Evolutionary conservation across 2,797 vertebrate species (phyloP).

Genomic region (Falco berigora): DNA sequence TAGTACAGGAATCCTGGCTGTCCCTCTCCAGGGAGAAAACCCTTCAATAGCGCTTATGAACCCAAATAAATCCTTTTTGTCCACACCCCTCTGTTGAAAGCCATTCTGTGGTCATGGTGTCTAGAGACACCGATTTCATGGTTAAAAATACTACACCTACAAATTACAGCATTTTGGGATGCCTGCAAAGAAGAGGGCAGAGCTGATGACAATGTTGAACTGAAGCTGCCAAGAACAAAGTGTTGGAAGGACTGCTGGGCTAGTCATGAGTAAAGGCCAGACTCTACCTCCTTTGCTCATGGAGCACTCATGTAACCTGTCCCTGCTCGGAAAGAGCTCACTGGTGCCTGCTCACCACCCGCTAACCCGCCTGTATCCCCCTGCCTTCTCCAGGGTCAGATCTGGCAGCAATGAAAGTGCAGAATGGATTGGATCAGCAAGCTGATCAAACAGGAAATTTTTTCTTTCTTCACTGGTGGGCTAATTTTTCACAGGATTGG

Average conservation of each 20-base stretch:
- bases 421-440: background rate
- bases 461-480: background rate
- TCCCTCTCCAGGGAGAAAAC: background rate
- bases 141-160: background rate
- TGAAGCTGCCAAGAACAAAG: background rate
- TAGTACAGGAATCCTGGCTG: background rate
- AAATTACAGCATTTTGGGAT: background rate
- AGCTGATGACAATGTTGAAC: background rate
- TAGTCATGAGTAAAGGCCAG: background rate
- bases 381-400: background rate
- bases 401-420: background rate
- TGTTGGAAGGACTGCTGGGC: background rate
- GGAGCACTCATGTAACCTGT: background rate
- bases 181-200: background rate
- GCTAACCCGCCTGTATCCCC: rapidly evolving
- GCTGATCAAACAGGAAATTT: background rate
- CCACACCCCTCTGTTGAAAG: background rate
- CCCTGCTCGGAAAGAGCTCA: background rate
- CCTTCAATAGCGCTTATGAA: rapidly evolving
- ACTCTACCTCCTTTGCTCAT: background rate
- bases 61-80: background rate
- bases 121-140: background rate
- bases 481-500: background rate
- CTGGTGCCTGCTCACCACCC: background rate
- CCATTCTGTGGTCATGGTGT: background rate